Conservation (phyloP, 2,888 invertebrate genomes). For the Metalampra italica region DNA sequence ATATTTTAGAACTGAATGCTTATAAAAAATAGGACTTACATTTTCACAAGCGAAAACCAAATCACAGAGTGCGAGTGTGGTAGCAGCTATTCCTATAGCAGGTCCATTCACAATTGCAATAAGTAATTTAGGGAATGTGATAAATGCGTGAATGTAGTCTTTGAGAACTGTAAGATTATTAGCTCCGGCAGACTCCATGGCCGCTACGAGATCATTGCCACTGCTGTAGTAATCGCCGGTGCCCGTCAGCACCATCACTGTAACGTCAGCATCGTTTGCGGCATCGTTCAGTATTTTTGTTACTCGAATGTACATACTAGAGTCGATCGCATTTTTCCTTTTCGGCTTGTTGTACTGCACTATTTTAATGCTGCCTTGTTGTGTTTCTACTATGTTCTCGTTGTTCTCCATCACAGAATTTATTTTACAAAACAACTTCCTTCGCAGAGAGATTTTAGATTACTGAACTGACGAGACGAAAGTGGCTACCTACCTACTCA, state of each 20-base stretch:
- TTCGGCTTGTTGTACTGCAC: constrained; percentile 86
- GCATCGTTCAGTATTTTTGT: constrained; percentile 82
- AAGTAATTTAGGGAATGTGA: constrained; percentile 92
- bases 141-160: constrained; percentile 85
- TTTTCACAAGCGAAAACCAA: constrained; percentile 91
- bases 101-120: constrained; percentile 96
- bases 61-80: constrained; percentile 91
- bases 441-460: too few relatives aligned
- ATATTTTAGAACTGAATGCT: too few relatives aligned
- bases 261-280: constrained; percentile 81
- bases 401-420: constrained; percentile 23
- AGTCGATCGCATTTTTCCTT: constrained; percentile 88
- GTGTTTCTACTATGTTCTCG: constrained; percentile 43
- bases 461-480: too few relatives aligned
- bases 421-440: too few relatives aligned
- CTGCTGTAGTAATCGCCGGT: constrained; percentile 89
- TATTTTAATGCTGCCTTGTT: constrained; percentile 50
- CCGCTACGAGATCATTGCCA: constrained; percentile 84
- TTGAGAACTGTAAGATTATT: constrained; percentile 49
- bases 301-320: constrained; percentile 82
- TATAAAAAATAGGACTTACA: constrained; percentile 35
- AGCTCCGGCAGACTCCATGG: constrained; percentile 26
- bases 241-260: constrained; percentile 88
- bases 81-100: constrained; percentile 93
- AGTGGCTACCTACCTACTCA: too few relatives aligned